A percentile compares a stretch with the other conserved stretches of the same genome.
Conservation (phyloP, 2,888 invertebrate species). For the Bombylius major region DNA sequence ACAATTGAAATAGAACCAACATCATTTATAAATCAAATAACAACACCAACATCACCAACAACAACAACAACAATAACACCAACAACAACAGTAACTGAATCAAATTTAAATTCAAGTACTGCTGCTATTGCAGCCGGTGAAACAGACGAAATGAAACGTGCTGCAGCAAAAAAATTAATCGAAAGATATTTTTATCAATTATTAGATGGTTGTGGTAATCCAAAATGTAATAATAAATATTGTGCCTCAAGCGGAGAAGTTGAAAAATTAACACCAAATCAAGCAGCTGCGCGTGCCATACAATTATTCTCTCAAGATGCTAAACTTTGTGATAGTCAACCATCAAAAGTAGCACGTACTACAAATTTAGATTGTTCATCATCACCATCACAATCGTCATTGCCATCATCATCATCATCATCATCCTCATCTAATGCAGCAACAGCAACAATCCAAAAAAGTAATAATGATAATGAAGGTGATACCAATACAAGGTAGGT, state of each 20-base stretch:
- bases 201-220: conserved; percentile 83
- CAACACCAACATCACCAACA: conserved; percentile 13
- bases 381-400: conserved; percentile 7
- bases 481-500: conserved; percentile 4
- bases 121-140: conserved; percentile 18
- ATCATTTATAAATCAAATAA: background rate
- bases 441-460: conserved; percentile 8
- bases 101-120: conserved; percentile 5
- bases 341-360: conserved; percentile 59
- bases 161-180: conserved; percentile 72
- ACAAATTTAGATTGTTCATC: conserved; percentile 16
- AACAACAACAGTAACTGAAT: conserved; percentile 5
- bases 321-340: conserved; percentile 60
- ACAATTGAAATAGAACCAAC: background rate
- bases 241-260: conserved; percentile 87
- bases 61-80: conserved; percentile 8
- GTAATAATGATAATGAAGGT: conserved; percentile 5
- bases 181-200: conserved; percentile 89
- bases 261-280: conserved; percentile 63
- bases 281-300: conserved; percentile 82
- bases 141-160: conserved; percentile 58
- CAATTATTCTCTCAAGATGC: conserved; percentile 77
- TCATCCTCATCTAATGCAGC: background rate
- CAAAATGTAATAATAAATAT: conserved; percentile 70
- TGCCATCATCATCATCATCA: background rate